Base-by-base conservation (phyloP, 2,113 vertebrate species). In the Osmerus eperlanus region DNA sequence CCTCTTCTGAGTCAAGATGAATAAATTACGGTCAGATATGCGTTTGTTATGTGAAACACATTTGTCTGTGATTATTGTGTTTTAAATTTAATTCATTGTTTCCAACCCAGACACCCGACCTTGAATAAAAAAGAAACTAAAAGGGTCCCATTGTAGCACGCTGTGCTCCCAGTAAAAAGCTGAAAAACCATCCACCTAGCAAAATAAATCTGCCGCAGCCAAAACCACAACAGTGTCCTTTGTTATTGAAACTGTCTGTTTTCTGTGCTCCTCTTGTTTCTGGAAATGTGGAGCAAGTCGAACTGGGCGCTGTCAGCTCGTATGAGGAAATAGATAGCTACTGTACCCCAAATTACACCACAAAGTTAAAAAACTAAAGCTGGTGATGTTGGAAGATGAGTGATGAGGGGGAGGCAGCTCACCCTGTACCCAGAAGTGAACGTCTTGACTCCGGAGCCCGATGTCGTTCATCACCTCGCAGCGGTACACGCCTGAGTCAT, bases 381-480 rank as follows among this genome's bases (percentile, higher is more conserved):
- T 62, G 23, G 59, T 28, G 55, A 32, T 25, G 61, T 54, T 58
- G 19, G 11, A 64, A 71, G 36, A 55, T n/a, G 29, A 62, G 32
- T 32, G 47, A 23, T 41, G 3, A 55, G 74, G 53, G 4, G 32
- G 51, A 51, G 2, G 3, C 21, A 12, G 53, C 47, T 93, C 88
- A 98, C 97, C 96, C 91, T 92, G 86, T 78, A 99, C 94, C 87
- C 94, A 94, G 87, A 99, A 79, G 63, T 91, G 84, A 70, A 95
- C 94, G 82, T 96, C 94, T 83, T 94, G 91, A 88, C 88, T 95
- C 80, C 90, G 92, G 65, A 91, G 88, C 64, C 95, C 96, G 52
- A 98, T 89, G 28, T 94, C 90, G 85, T 99, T 99, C 18, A 85
- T 89, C 83, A 96, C 97, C 75, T 94, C 94, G 80, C 97, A 99